Conservation (phyloP, 2,113 vertebrate genomes). For the Hystrix brachyura region DNA sequence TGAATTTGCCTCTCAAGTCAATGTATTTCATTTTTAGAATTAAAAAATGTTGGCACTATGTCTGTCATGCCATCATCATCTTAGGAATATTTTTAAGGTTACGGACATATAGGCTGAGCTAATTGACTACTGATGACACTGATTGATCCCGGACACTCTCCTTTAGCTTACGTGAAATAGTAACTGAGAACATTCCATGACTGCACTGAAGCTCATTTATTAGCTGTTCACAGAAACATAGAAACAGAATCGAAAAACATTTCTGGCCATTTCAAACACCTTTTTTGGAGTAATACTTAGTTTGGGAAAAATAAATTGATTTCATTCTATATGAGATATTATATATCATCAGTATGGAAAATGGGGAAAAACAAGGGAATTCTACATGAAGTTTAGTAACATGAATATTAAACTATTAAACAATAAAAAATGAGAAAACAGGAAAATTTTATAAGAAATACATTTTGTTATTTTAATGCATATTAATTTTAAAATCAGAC, state of each 20-base stretch:
- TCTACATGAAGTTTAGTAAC: neutral
- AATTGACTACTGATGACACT: neutral
- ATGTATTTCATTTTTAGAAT: neutral
- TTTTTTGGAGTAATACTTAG: neutral
- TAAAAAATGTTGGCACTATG: neutral
- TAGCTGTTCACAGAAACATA: neutral
- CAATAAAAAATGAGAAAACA: neutral
- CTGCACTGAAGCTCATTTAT: neutral
- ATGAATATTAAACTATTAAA: neutral
- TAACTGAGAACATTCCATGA: neutral
- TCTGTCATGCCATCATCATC: neutral
- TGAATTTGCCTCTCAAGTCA: neutral
- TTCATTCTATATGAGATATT: neutral
- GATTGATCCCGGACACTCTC: neutral
- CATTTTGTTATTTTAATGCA: slow-evolving; percentile 5
- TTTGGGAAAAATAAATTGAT: slow-evolving; percentile 18
- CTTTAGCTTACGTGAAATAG: neutral
- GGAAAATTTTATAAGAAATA: neutral
- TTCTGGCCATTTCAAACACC: neutral
- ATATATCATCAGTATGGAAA: neutral
- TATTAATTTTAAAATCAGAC: neutral
- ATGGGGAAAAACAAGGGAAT: neutral
- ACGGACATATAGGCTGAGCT: neutral
- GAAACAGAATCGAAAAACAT: neutral
- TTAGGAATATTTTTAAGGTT: neutral